Percentiles rank a stretch among this genome's conserved stretches.
Evolutionary conservation across 1,140 invertebrate genomes (phyloP).

Genomic region (Dinoponera quadriceps): DNA sequence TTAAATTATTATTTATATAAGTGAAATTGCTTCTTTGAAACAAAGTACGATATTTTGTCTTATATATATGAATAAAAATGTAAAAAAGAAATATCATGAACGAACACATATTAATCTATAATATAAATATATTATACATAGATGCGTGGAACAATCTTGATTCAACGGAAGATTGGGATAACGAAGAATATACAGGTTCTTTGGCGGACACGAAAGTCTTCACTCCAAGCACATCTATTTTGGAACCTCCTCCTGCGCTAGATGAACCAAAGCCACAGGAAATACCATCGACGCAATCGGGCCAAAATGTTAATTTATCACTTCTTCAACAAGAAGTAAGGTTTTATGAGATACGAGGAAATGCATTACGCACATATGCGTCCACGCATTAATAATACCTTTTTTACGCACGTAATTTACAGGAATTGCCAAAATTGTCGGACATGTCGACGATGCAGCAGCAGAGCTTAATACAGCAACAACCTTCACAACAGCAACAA

Average conservation of each 20-base stretch:
- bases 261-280: constrained; percentile 79
- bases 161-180: constrained; percentile 95
- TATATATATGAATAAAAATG: constrained; percentile 30
- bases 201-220: constrained; percentile 98
- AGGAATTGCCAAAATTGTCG: constrained; percentile 80
- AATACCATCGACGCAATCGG: constrained; percentile 70
- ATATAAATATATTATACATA: constrained; percentile 75
- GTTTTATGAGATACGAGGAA: constrained; percentile 16
- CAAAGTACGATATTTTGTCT: background rate
- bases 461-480: constrained; percentile 74
- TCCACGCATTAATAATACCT: constrained; percentile 22
- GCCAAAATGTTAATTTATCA: constrained; percentile 73
- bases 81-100: no score
- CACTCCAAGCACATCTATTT: constrained; percentile 89
- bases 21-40: background rate
- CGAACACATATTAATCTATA: background rate
- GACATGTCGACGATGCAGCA: constrained; percentile 78
- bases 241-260: constrained; percentile 72
- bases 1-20: background rate
- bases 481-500: constrained; percentile 79
- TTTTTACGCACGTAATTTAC: constrained; percentile 26
- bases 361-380: background rate
- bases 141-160: constrained; percentile 89
- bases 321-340: constrained; percentile 76
- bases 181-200: constrained; percentile 97